Percentiles rank a stretch among this genome's conserved stretches.
Conservation (phyloP, 2,113 vertebrate species). For the Alligator sinensis region DNA sequence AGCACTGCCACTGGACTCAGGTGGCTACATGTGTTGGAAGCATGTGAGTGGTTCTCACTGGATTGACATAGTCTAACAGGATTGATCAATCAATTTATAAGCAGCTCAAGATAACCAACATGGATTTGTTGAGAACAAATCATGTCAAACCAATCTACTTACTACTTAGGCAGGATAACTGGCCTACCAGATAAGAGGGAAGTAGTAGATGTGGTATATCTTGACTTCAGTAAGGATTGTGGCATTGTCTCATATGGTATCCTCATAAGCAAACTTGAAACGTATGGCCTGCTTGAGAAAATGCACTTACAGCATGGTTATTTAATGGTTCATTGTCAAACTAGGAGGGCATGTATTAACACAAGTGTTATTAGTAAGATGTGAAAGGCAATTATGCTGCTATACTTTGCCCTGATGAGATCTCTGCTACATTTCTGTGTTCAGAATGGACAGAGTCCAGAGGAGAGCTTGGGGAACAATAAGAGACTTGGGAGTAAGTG, state of each 20-base stretch:
- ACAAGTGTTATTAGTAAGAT: no score
- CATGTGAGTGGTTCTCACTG: conserved; percentile 48
- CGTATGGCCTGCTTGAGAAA: conserved; percentile 49
- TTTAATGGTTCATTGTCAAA: neutral
- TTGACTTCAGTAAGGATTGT: conserved; percentile 58
- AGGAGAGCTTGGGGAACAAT: no score
- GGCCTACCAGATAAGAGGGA: conserved; percentile 41
- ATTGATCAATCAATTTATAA: conserved; percentile 71
- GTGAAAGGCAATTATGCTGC: no score
- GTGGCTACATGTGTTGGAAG: conserved; percentile 13
- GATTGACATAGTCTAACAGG: conserved; percentile 3
- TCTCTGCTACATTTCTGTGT: no score
- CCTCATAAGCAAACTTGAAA: conserved; percentile 61
- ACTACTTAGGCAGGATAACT: conserved; percentile 67
- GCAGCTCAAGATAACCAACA: conserved; percentile 65
- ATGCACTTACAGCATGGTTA: conserved; percentile 40
- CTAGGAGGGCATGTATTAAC: neutral
- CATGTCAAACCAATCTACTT: conserved; percentile 72
- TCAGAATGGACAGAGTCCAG: no score
- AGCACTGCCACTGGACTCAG: neutral
- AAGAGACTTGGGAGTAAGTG: no score
- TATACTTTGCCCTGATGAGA: no score
- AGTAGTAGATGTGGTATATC: conserved; percentile 61
- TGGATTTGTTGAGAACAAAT: conserved; percentile 72
- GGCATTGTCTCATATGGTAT: conserved; percentile 33